Base-by-base conservation (phyloP, 2,888 invertebrate genomes). In the Patella caerulea region DNA sequence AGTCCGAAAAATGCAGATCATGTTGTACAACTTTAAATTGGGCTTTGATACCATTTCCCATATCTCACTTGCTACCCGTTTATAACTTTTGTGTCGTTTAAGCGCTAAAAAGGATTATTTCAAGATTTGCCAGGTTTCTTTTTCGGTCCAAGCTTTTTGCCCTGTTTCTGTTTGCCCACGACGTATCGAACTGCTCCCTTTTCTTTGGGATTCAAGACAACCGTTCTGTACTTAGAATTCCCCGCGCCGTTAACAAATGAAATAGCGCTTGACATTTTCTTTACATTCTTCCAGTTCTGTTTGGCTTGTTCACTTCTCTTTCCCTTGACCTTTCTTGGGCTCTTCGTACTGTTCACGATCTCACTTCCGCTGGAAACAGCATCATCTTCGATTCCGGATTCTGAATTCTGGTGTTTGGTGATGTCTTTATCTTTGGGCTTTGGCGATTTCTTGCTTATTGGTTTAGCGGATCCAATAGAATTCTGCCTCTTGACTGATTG, bases 201-300 rank as follows among this genome's bases (percentile, higher is more conserved):
- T 7, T 71, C 56, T 7, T 69, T 65, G 7, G 77, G 71, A n/a
- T 80, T 81, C 72, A 83, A 76, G 0, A 81, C 72, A 1, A 83
- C 72, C 0, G 83, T 81, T 45, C 75, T 75, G 69, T 73, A 78
- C 72, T 75, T 78, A 65, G 65, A 19, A 19, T 65, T 19, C 29
- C 80, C 81, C 0, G 77, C 56, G 72, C 78, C 77, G 71, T 79
- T 80, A 17, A 83, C 29, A 53, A 79, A 78, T 11, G 81, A 74
- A n/a, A 83, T 71, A 29, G 81, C 78, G 11, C 74, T 70, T 11
- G 75, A 73, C 17, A 81, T 70, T 53, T 71, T 74, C 76, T 75
- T 77, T 17, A 81, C 78, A n/a, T 78, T 65, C 9, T 73, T 34
- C 81, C 80, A 81, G 75, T 78, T 45, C 17, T 70, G 19, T 19